Base-by-base conservation (phyloP, 2,113 vertebrate species). In the Nesogale talazaci region DNA sequence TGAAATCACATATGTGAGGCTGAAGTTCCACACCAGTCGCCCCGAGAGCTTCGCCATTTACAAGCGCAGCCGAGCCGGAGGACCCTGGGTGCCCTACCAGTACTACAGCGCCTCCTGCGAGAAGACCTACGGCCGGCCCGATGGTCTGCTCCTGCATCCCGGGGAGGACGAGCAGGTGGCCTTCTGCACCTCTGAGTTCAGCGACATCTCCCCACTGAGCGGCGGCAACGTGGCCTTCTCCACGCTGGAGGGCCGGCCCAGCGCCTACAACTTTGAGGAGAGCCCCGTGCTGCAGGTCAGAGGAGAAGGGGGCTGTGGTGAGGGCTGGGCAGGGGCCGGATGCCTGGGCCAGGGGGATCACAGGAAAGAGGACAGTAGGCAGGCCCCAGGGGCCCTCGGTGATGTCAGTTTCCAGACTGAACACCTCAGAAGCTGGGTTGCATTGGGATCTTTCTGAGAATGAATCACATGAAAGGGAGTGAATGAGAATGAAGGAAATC, bases 201-300 rank as follows among this genome's bases (percentile, higher is more conserved):
- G 99, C 0, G 99, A 99, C 97, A 99, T 99, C 98, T 99, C 99
- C 22, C 99, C 99, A 0, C 98, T 99, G 77, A 99, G 98, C 0
- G 99, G 99, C 0, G 99, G 99, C 93, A 99, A 99, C 0, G 99
- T 99, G 94, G 99, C 99, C 70, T 99, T 99, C 97, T 99, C 99
- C 86, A 99, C 99, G 19, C 97, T 99, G 31, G 99, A 99, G 96
- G 99, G 99, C 79, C 98, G 99, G 22, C 99, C 99, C 89, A 98
- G 99, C 0, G 99, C 99, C 67, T 99, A 99, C 98, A 99, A 98
- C 92, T 99, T 99, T 0, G 99, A 99, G 14, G 98, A 98, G 59
- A 99, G 99, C 91, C 86, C 98, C 0, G 95, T 97, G 1, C 92
- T 99, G 83, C 99, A 99, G 99, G 99, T 99, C 88, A 83, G 94